Evolutionary conservation across 2,888 invertebrate species (phyloP), one percentile per base, ranked within the genome.

Genomic region (Mesopsocus fuscifrons): DNA sequence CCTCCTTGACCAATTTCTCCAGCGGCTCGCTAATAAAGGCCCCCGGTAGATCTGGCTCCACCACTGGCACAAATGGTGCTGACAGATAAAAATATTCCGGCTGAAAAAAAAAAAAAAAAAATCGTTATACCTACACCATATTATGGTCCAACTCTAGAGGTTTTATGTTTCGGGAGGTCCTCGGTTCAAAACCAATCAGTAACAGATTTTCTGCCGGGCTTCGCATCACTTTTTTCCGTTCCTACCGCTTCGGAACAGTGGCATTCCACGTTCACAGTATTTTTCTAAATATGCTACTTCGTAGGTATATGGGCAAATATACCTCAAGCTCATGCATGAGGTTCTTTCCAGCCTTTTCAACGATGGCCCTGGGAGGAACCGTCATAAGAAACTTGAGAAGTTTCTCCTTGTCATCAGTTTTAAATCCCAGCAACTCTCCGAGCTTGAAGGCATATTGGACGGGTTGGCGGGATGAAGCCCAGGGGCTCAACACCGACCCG

Each of bases 21-120:
- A 82, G 80, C 34, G 69, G 60, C 15, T 69, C 66, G 11, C 67
- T 62, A 2, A 81, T 62, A 15, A 80, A 58, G 5, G 75, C 53
- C 1, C 73, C 73, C 58, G 83, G 83, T 1, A 72, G 64, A 11
- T 77, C 72, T 0, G 80, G 80, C 32, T 76, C 74, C 40, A 75
- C 66, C 41, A 73, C 74, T 51, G 67, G 54, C 40, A 66, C 53
- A 20, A 74, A 74, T 0, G 76, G 67, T 20, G 82, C 60, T 8
- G 74, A 74, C 41, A 73, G 67, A 34, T 79, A 59, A 53, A 78
- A 71, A 33, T 69, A 72, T 40, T 68, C 60, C 0, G 69, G 66
- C 6, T n/a, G n/a, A n/a, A n/a, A n/a, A n/a, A n/a, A n/a, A n/a
- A n/a, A n/a, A n/a, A n/a, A n/a, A n/a, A n/a, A n/a, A n/a, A n/a